phyloP scores from a whole-genome alignment of 64 coral and sea anemone genomes.

The Platygyra sinensis region DNA sequence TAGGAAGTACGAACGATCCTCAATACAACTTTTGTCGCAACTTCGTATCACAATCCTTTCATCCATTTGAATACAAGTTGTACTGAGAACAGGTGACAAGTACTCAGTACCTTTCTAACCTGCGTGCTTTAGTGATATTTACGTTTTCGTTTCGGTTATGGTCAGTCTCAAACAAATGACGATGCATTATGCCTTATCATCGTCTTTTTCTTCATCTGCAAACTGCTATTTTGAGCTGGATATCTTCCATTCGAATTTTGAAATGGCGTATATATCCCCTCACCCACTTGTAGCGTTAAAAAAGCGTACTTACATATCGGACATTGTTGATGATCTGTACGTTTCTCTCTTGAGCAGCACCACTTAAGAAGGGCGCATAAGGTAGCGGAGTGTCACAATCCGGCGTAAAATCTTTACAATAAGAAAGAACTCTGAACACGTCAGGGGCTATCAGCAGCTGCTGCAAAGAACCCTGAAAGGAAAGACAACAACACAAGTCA shows the following conservation, averaged over 20 bases:
- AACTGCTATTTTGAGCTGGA: neutral
- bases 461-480: conserved; percentile 47
- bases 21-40: no score
- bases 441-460: conserved; percentile 54
- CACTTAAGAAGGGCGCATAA: conserved; percentile 38
- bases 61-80: no score
- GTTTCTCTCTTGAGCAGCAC: conserved; percentile 20
- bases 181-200: no score
- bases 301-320: conserved; percentile 62
- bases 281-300: neutral
- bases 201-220: no score
- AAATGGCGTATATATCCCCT: neutral
- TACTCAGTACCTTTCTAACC: no score
- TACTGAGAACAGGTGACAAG: no score
- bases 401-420: conserved; percentile 54
- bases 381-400: conserved; percentile 57
- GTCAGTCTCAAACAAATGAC: no score
- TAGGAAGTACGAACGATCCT: no score
- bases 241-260: neutral
- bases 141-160: no score
- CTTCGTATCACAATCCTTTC: no score
- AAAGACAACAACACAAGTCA: neutral
- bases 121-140: no score
- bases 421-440: conserved; percentile 22
- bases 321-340: conserved; percentile 53